Evolutionary conservation across 2,888 invertebrate species (phyloP).

Genomic region (Cosmia pyralina): DNA sequence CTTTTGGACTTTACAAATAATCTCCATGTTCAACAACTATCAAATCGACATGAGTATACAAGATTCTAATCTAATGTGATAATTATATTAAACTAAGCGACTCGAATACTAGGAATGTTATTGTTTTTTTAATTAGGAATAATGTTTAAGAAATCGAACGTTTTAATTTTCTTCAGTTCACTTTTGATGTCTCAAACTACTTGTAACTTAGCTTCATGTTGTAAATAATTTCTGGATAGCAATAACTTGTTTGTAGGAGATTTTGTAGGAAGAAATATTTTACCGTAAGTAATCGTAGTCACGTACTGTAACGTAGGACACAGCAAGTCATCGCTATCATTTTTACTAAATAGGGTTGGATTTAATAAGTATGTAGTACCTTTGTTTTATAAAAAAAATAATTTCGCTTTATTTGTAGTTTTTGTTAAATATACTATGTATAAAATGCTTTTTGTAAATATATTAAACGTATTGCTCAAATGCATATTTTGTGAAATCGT

Average conservation of each 20-base stretch:
- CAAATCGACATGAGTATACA: conserved; percentile 78
- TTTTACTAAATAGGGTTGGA: conserved; percentile 38
- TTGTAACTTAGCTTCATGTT: conserved; percentile 72
- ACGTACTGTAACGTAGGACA: conserved; percentile 56
- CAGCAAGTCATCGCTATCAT: conserved; percentile 50
- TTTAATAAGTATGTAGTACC: conserved; percentile 42
- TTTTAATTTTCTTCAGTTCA: conserved; percentile 76
- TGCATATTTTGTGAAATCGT: conserved; percentile 90
- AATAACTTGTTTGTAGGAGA: conserved; percentile 80
- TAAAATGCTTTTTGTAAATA: conserved; percentile 87
- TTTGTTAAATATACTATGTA: conserved; percentile 70
- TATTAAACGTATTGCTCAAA: conserved; percentile 89
- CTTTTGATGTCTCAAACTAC: conserved; percentile 81
- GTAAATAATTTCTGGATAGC: conserved; percentile 82
- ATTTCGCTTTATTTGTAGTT: conserved; percentile 62
- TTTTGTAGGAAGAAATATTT: conserved; percentile 72
- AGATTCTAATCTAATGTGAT: conserved; percentile 89
- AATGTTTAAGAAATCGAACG: conserved; percentile 61
- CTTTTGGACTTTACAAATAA: conserved; percentile 36
- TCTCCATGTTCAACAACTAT: conserved; percentile 58
- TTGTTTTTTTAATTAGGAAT: conserved; percentile 71
- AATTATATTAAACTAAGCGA: conserved; percentile 78
- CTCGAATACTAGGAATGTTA: conserved; percentile 77
- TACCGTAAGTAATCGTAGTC: conserved; percentile 65
- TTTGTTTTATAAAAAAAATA: conserved; percentile 24